A percentile compares a stretch with the other conserved stretches of the same genome.
phyloP scores from a whole-genome alignment of 2,797 vertebrate species.

The Martes flavigula region DNA sequence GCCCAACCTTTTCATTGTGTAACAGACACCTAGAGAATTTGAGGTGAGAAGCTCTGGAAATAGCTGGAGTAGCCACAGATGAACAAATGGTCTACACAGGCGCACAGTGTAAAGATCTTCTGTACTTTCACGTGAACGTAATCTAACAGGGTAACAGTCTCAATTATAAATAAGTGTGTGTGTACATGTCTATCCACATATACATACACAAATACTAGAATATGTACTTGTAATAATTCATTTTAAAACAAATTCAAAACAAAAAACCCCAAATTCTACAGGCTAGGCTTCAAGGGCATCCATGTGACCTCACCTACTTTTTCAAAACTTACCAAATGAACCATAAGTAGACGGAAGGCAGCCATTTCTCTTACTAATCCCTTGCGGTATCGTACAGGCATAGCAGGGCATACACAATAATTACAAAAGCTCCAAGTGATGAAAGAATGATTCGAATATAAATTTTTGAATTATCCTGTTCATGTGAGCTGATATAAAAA shows the following conservation, averaged over 20 bases:
- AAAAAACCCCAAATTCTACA: neutral
- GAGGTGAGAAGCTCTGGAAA: neutral
- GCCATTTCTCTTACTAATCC: neutral
- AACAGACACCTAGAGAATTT: neutral
- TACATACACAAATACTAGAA: neutral
- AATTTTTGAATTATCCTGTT: neutral
- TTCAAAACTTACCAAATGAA: constrained; percentile 7
- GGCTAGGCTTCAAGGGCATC: neutral
- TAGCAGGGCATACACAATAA: neutral
- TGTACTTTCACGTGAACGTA: neutral
- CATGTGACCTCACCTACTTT: neutral
- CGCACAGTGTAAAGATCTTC: neutral
- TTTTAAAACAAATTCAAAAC: constrained; percentile 49
- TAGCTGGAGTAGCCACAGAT: neutral
- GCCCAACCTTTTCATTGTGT: neutral
- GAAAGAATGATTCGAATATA: neutral
- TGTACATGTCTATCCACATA: neutral
- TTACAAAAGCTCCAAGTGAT: neutral
- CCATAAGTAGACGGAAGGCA: neutral
- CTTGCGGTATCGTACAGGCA: neutral
- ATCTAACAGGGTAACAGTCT: neutral
- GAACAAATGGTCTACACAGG: neutral
- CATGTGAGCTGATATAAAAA: constrained; percentile 8
- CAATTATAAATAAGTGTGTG: neutral
- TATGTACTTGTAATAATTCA: neutral